Evolutionary conservation across 1,140 invertebrate genomes (phyloP).

Genomic region (Procambarus clarkii): DNA sequence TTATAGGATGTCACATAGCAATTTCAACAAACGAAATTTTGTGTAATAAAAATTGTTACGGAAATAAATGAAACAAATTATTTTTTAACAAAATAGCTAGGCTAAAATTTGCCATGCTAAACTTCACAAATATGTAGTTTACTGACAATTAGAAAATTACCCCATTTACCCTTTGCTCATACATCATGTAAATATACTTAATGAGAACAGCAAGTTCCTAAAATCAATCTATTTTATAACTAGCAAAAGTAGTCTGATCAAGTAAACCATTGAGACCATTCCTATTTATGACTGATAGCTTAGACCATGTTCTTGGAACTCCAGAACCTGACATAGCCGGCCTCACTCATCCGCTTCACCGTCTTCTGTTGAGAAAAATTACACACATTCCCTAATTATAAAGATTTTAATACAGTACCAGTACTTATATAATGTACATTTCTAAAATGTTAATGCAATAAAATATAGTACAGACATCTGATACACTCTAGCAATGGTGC

Average conservation of each 20-base stretch:
- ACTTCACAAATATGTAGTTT: conserved; percentile 1
- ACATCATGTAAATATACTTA: conserved; percentile 16
- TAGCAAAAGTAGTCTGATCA: conserved; percentile 28
- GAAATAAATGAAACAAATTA: not conserved
- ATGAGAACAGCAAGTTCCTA: conserved; percentile 32
- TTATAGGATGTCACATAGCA: not conserved
- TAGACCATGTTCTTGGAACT: not conserved
- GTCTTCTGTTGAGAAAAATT: conserved; percentile 30
- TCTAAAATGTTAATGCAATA: too few relatives aligned
- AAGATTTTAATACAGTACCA: too few relatives aligned
- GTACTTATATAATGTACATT: too few relatives aligned
- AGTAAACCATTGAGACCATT: conserved; percentile 21
- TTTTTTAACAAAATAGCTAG: not conserved
- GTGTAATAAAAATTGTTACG: not conserved
- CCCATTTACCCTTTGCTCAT: not conserved
- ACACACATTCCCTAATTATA: not conserved
- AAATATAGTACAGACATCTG: too few relatives aligned
- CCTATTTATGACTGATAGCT: conserved; percentile 21
- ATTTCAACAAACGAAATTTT: not conserved
- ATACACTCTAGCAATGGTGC: too few relatives aligned
- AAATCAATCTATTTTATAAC: conserved; percentile 32
- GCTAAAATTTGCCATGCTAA: not conserved
- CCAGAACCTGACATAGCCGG: not conserved
- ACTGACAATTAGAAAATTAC: conserved; percentile 31
- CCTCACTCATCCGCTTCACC: conserved; percentile 51